A percentile compares a stretch with the other conserved stretches of the same genome.
phyloP scores from a whole-genome alignment of 2,797 vertebrate genomes.

The Telmatherina bonti region DNA sequence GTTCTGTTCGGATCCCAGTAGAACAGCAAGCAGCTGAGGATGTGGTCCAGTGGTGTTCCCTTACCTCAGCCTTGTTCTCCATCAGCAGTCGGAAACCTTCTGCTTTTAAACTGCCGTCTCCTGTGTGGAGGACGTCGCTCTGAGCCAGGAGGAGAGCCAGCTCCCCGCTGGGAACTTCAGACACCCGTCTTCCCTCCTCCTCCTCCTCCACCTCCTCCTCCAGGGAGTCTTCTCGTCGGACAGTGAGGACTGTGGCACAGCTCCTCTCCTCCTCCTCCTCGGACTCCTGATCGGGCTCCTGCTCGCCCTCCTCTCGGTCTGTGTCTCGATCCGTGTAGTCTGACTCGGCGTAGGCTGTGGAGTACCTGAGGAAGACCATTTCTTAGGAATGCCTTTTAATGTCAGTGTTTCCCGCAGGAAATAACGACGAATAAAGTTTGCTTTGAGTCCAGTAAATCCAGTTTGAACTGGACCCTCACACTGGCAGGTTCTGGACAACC shows the following conservation, averaged over 20 bases:
- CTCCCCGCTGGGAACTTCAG: slow-evolving; percentile 78
- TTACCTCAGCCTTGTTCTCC: slow-evolving; percentile 89
- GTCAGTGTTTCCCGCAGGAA: too few relatives aligned
- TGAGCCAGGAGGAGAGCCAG: slow-evolving; percentile 87
- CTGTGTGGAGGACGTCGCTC: slow-evolving; percentile 87
- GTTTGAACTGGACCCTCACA: too few relatives aligned
- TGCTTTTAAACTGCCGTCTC: slow-evolving; percentile 80
- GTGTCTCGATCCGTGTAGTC: slow-evolving; percentile 90
- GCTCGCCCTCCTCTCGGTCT: slow-evolving; percentile 84
- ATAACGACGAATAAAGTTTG: too few relatives aligned
- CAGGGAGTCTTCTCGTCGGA: slow-evolving; percentile 84
- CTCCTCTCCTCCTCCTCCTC: slow-evolving; percentile 87
- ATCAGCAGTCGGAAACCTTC: slow-evolving; percentile 90
- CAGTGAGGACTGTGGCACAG: slow-evolving; percentile 88
- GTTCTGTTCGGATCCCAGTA: too few relatives aligned
- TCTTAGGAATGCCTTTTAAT: too few relatives aligned
- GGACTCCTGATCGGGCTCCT: slow-evolving; percentile 80
- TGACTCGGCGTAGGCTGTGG: slow-evolving; percentile 92
- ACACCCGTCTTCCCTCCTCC: slow-evolving; percentile 45
- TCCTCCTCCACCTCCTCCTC: slow-evolving; percentile 66
- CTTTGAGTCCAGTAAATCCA: too few relatives aligned
- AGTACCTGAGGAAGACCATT: slow-evolving; percentile 81
- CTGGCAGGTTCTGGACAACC: too few relatives aligned
- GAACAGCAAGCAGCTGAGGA: too few relatives aligned
- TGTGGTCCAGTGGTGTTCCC: neutral